Conservation (phyloP, 1,140 invertebrate species). For the Mya arenaria region DNA sequence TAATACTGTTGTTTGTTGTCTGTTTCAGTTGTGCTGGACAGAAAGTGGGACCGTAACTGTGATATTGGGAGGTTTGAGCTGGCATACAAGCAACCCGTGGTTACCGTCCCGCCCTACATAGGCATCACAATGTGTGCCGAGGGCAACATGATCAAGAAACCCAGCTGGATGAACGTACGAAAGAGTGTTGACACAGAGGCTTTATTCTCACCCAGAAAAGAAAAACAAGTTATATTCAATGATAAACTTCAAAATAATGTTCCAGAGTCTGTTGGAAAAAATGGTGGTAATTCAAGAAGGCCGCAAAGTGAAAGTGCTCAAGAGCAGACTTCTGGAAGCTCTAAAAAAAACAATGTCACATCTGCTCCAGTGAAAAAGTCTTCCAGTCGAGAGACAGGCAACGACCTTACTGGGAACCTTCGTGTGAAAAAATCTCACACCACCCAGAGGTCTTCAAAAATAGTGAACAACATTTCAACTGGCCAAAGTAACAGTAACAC, state of each 20-base stretch:
- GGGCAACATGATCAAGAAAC: conserved; percentile 83
- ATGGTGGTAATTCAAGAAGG: background rate
- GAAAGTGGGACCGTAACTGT: conserved; percentile 88
- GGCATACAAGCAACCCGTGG: conserved; percentile 87
- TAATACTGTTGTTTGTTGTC: conserved; percentile 35
- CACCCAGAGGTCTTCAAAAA: conserved; percentile 44
- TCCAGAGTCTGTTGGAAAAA: conserved; percentile 20
- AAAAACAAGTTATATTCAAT: conserved; percentile 55
- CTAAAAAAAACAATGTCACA: conserved; percentile 40
- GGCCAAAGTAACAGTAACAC: conserved; percentile 43
- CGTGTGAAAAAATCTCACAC: background rate
- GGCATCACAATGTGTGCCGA: conserved; percentile 89
- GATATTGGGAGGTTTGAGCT: conserved; percentile 94
- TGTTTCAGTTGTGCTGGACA: conserved; percentile 92
- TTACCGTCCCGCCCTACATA: conserved; percentile 91
- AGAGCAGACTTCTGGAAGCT: background rate
- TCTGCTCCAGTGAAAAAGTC: conserved; percentile 64
- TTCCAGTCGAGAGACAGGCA: conserved; percentile 33
- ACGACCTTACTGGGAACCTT: background rate
- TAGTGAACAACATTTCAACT: conserved; percentile 20
- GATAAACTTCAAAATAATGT: conserved; percentile 47
- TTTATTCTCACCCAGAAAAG: conserved; percentile 47
- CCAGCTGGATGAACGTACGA: conserved; percentile 55
- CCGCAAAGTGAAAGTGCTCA: conserved; percentile 59
- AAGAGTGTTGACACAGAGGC: conserved; percentile 24